Conservation (phyloP, 2,113 vertebrate species). For the Glaucidium brasilianum region DNA sequence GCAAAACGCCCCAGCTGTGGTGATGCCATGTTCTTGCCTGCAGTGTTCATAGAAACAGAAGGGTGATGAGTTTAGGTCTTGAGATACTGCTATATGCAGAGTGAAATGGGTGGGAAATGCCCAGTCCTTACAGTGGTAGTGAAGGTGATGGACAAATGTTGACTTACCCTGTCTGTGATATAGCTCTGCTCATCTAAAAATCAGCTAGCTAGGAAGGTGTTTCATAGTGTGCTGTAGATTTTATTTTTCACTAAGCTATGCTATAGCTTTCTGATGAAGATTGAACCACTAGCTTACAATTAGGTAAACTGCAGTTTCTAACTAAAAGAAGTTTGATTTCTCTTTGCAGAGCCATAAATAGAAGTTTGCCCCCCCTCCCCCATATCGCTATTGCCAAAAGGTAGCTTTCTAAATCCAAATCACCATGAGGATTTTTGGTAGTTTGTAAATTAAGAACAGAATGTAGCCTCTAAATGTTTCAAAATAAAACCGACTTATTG, state of each 20-base stretch:
- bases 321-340: not conserved
- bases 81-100: not conserved
- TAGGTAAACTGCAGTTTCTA: not conserved
- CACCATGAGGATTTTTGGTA: rapidly evolving
- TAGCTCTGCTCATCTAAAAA: not conserved
- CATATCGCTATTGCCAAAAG: not conserved
- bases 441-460: slow-evolving; percentile 3
- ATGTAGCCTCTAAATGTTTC: not conserved
- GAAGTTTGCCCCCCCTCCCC: not conserved
- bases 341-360: not conserved
- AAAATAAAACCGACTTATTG: not conserved
- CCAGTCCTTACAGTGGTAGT: not conserved
- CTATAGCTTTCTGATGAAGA: not conserved
- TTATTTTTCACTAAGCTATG: not conserved
- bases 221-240: not conserved
- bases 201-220: not conserved
- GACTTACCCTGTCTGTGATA: rapidly evolving
- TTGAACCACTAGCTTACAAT: not conserved
- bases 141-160: not conserved
- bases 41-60: not conserved
- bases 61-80: not conserved
- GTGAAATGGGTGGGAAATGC: not conserved
- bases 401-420: not conserved
- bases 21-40: rapidly evolving
- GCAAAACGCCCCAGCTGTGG: not conserved